Percentiles rank a stretch among this genome's conserved stretches.
Conservation (phyloP, 1,140 invertebrate genomes). For the Drosophila hydei region DNA sequence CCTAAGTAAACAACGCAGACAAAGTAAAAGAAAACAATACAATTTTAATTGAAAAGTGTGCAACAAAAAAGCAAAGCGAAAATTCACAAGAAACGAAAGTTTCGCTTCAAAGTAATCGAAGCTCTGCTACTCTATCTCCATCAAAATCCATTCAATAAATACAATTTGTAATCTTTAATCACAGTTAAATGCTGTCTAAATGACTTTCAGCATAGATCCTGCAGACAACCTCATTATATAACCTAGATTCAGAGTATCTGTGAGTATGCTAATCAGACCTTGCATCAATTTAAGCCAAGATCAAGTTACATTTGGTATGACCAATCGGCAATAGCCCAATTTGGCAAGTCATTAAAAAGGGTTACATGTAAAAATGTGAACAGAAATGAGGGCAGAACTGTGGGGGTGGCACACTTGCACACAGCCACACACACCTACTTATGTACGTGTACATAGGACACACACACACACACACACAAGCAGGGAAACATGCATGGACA, state of each 20-base stretch:
- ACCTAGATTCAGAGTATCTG: too few relatives aligned
- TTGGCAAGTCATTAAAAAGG: slow-evolving; percentile 35
- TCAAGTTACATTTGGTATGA: too few relatives aligned
- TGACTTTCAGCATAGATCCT: too few relatives aligned
- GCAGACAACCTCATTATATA: too few relatives aligned
- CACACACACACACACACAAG: neutral
- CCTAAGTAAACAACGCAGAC: slow-evolving; percentile 78
- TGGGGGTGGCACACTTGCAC: neutral
- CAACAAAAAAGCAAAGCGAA: slow-evolving; percentile 49
- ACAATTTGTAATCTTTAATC: too few relatives aligned
- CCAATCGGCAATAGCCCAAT: neutral
- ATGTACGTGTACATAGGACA: slow-evolving; percentile 10
- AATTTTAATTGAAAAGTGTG: slow-evolving; percentile 81
- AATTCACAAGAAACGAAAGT: slow-evolving; percentile 32
- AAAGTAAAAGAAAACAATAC: slow-evolving; percentile 82
- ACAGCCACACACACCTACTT: slow-evolving; percentile 31
- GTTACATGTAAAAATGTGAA: slow-evolving; percentile 51
- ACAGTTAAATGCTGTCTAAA: too few relatives aligned
- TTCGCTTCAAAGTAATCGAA: neutral
- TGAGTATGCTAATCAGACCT: too few relatives aligned
- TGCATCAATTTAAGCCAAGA: too few relatives aligned
- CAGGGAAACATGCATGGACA: slow-evolving; percentile 45
- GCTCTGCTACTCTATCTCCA: slow-evolving; percentile 21
- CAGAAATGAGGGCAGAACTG: slow-evolving; percentile 24
- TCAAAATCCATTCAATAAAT: neutral